Conservation (phyloP, 1,140 invertebrate species). For the Limonius californicus region DNA sequence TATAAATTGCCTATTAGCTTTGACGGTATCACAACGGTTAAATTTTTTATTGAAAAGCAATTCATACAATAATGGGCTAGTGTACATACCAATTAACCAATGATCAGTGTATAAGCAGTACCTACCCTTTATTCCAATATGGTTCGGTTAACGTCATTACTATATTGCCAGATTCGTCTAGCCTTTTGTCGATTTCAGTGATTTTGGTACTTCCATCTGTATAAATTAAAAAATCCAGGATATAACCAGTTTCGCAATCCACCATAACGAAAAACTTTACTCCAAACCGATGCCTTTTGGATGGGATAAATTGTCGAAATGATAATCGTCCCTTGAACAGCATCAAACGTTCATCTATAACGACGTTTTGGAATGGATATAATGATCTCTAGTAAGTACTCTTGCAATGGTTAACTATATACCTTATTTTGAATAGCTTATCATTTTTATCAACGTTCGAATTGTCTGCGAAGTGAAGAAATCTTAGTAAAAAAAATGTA, state of each 20-base stretch:
- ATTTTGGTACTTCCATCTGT: no score
- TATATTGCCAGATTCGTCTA: neutral
- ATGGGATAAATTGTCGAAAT: neutral
- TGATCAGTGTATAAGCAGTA: neutral
- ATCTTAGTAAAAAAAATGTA: neutral
- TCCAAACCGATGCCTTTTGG: neutral
- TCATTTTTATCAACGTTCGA: neutral
- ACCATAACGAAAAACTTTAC: slow-evolving; percentile 2
- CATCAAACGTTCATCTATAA: no score
- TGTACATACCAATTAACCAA: no score
- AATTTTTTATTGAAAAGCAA: no score
- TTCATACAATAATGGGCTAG: neutral
- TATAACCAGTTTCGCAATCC: neutral
- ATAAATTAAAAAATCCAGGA: slow-evolving; percentile 1
- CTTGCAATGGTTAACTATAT: no score
- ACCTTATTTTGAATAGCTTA: neutral
- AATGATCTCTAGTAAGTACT: neutral
- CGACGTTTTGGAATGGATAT: neutral
- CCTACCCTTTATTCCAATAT: neutral
- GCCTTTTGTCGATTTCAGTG: neutral
- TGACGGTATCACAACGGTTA: neutral
- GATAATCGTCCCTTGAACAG: neutral
- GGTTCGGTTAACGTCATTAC: neutral
- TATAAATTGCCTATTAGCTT: neutral
- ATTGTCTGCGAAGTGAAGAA: neutral